These are phyloP conservation scores for Coboldia fuscipes DNA, from an alignment of 1,140 invertebrate species.

Conservation along the genomic window DNA sequence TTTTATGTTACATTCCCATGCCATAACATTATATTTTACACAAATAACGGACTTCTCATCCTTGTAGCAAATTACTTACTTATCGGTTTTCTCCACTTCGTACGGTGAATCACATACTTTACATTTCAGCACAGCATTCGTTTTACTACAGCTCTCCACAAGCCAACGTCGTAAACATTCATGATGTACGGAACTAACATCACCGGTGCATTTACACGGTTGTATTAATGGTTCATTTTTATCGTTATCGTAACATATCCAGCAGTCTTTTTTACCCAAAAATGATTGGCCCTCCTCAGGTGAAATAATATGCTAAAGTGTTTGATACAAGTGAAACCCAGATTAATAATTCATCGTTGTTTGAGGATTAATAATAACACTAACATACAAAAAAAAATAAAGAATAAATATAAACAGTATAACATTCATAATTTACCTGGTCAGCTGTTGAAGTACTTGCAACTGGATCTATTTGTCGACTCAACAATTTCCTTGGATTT, in stretches of 20 bases:
- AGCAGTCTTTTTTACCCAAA: constrained; percentile 48
- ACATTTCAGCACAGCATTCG: constrained; percentile 38
- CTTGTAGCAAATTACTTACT: constrained; percentile 21
- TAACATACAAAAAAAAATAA: no score
- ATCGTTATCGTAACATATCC: constrained; percentile 81
- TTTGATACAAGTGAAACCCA: not conserved
- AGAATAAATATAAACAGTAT: no score
- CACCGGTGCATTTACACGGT: constrained; percentile 75
- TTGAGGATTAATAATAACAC: no score
- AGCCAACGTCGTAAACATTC: constrained; percentile 80
- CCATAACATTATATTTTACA: no score
- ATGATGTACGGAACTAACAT: constrained; percentile 77
- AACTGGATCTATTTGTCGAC: constrained; percentile 27
- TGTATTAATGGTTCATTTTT: constrained; percentile 64
- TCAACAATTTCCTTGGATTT: constrained; percentile 70
- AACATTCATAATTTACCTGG: no score
- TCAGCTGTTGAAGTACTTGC: constrained; percentile 15
- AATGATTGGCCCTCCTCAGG: constrained; percentile 24
- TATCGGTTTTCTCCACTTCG: constrained; percentile 43
- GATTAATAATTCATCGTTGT: not conserved
- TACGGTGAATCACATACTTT: constrained; percentile 63
- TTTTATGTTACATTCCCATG: no score
- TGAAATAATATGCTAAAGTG: constrained; percentile 6
- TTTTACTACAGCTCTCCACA: constrained; percentile 36
- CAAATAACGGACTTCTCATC: no score